These are phyloP conservation scores for Tenualosa ilisha DNA, from an alignment of 2,797 vertebrate genomes.

Conservation along the genomic window DNA sequence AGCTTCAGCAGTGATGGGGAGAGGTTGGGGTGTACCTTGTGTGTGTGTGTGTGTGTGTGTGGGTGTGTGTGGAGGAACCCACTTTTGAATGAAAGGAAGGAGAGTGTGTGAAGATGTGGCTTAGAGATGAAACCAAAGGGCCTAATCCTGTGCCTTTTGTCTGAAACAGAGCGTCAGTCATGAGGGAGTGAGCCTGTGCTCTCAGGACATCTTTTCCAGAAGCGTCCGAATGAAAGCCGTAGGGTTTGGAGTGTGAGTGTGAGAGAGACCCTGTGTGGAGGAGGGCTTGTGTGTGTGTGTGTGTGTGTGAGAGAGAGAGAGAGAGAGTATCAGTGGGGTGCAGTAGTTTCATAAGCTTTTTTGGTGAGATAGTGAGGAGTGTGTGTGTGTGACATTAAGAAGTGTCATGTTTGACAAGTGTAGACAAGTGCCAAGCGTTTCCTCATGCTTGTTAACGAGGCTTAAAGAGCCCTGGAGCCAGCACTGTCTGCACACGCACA, in stretches of 20 bases:
- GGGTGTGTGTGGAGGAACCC: neutral
- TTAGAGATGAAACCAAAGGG: neutral
- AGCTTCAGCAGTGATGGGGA: neutral
- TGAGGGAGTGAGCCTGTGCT: neutral
- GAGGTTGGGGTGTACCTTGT: neutral
- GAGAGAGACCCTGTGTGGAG: neutral
- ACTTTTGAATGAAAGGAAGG: neutral
- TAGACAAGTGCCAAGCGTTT: conserved; percentile 24
- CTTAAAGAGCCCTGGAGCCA: conserved; percentile 12
- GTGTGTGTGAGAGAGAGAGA: neutral
- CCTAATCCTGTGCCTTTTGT: neutral
- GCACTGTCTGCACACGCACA: neutral
- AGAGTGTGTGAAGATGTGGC: neutral
- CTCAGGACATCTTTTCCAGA: neutral
- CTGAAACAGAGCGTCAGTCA: neutral
- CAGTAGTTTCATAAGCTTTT: conserved; percentile 11
- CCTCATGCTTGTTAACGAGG: conserved; percentile 41
- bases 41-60: neutral
- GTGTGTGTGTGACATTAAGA: conserved; percentile 32
- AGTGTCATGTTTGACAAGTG: conserved; percentile 43
- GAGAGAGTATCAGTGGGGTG: neutral
- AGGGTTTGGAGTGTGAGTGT: neutral
- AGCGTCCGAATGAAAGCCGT: neutral
- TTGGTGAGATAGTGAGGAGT: neutral
- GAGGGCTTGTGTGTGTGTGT: neutral